phyloP scores from a whole-genome alignment of 2,113 vertebrate species.

The Rhineura floridana region DNA sequence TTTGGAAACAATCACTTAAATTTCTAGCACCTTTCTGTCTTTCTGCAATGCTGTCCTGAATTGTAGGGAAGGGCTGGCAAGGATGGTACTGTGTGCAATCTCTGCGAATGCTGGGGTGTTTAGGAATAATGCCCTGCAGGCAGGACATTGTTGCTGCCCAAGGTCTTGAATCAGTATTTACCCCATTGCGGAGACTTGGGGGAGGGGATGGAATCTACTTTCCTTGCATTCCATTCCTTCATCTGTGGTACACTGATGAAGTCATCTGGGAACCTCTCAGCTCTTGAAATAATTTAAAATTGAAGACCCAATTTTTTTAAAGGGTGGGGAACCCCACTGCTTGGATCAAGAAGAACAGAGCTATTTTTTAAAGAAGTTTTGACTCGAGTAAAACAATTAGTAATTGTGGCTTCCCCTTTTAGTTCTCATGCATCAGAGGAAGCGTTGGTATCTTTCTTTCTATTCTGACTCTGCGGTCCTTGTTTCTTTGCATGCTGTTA shows the following conservation, averaged over 20 bases:
- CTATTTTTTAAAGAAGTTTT: background rate
- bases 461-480: background rate
- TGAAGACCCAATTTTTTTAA: background rate
- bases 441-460: fast-evolving
- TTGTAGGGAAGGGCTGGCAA: background rate
- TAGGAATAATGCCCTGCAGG: background rate
- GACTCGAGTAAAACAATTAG: background rate
- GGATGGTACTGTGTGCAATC: background rate
- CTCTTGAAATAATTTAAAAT: background rate
- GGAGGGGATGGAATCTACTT: background rate
- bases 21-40: background rate
- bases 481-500: background rate
- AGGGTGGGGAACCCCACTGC: background rate
- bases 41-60: background rate
- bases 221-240: background rate
- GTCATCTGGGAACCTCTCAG: background rate
- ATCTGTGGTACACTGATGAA: background rate
- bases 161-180: background rate
- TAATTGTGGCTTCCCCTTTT: background rate
- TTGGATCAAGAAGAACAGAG: background rate
- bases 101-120: background rate
- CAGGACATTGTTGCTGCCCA: no score
- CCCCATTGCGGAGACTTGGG: background rate
- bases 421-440: background rate
- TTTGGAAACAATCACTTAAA: background rate